These are phyloP conservation scores for Entomobrya proxima DNA, from an alignment of 2,888 invertebrate genomes.

Conservation along the genomic window DNA sequence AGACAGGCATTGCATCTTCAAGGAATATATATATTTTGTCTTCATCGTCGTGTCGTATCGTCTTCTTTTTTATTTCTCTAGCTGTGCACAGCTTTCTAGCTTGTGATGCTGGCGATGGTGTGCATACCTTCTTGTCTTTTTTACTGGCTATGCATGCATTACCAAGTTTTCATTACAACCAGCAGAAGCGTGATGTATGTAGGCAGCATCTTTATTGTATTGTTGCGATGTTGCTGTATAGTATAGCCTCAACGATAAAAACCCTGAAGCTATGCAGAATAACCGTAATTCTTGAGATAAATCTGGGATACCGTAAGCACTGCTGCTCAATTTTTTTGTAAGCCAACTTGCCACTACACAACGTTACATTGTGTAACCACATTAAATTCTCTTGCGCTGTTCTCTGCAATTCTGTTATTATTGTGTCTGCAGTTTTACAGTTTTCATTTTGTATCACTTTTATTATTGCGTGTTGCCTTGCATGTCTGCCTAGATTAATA, in stretches of 20 bases:
- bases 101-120: background rate
- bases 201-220: conserved; percentile 36
- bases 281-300: conserved; percentile 67
- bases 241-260: conserved; percentile 53
- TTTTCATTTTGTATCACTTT: conserved; percentile 43
- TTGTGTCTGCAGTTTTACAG: conserved; percentile 5
- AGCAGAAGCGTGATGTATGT: background rate
- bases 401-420: background rate
- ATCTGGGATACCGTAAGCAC: conserved; percentile 66
- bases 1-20: background rate
- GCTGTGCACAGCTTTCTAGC: conserved; percentile 27
- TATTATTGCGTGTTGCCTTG: conserved; percentile 36
- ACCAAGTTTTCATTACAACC: too few relatives aligned
- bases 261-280: conserved; percentile 62
- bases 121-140: background rate
- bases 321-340: conserved; percentile 51
- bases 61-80: conserved; percentile 4
- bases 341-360: conserved; percentile 16
- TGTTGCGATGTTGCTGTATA: conserved; percentile 12
- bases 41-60: conserved; percentile 3
- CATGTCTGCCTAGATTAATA: conserved; percentile 40
- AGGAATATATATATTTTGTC: background rate
- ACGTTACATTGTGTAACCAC: background rate
- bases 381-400: background rate
- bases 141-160: background rate